Conservation (phyloP, 2,888 invertebrate species). For the Chloroclysta siterata region DNA sequence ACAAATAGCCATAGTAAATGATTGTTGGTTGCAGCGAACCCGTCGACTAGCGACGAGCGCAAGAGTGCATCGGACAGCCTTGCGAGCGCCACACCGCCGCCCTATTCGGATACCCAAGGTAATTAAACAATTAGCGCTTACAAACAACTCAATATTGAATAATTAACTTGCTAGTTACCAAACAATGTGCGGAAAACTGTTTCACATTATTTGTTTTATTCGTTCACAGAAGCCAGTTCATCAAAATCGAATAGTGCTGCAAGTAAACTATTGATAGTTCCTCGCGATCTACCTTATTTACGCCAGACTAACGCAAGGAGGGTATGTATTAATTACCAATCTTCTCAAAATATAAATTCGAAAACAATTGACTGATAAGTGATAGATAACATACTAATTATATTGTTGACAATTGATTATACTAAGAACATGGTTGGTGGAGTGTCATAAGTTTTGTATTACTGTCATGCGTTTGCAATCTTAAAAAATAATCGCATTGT, state of each 20-base stretch:
- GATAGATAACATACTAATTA: slow-evolving; percentile 14
- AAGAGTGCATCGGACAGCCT: slow-evolving; percentile 59
- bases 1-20: slow-evolving; percentile 28
- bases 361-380: slow-evolving; percentile 17
- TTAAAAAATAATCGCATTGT: slow-evolving; percentile 37
- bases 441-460: slow-evolving; percentile 20
- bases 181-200: slow-evolving; percentile 26
- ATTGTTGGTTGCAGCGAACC: slow-evolving; percentile 68
- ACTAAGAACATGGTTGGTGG: slow-evolving; percentile 30
- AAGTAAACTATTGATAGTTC: slow-evolving; percentile 78
- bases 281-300: slow-evolving; percentile 79
- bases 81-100: slow-evolving; percentile 64
- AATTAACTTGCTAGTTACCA: slow-evolving; percentile 24
- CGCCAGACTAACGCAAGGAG: slow-evolving; percentile 83
- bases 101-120: slow-evolving; percentile 74
- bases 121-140: slow-evolving; percentile 33
- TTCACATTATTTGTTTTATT: slow-evolving; percentile 32
- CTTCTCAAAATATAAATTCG: neutral
- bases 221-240: slow-evolving; percentile 69
- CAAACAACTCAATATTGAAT: slow-evolving; percentile 27
- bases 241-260: slow-evolving; percentile 68
- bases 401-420: slow-evolving; percentile 22
- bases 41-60: slow-evolving; percentile 64
- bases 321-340: slow-evolving; percentile 54
- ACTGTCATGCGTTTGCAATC: slow-evolving; percentile 28